phyloP scores from a whole-genome alignment of 2,113 vertebrate species.

The Poeciliopsis prolifica region DNA sequence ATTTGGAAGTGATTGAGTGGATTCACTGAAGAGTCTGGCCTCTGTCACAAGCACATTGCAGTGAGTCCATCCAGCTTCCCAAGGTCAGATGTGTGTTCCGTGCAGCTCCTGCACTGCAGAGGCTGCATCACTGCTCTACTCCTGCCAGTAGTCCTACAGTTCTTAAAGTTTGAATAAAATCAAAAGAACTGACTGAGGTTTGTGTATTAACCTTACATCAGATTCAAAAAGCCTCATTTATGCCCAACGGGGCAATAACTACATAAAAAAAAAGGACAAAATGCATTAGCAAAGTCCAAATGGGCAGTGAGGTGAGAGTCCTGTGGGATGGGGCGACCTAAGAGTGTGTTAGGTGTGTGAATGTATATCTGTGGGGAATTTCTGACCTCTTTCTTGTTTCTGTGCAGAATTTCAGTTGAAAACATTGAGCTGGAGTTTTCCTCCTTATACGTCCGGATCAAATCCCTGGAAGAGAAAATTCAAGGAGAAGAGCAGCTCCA shows the following conservation, averaged over 20 bases:
- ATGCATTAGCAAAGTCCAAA: too few species aligned
- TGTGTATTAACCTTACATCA: background rate
- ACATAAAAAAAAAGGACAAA: too few species aligned
- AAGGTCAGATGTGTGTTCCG: constrained; percentile 53
- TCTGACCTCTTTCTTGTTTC: constrained; percentile 1
- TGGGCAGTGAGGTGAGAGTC: too few species aligned
- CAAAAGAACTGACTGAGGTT: constrained; percentile 1
- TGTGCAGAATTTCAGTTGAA: constrained; percentile 90
- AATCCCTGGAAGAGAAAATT: constrained; percentile 87
- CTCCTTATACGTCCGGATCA: constrained; percentile 85
- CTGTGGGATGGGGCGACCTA: too few species aligned
- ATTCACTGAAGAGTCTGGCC: background rate
- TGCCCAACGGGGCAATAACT: too few species aligned
- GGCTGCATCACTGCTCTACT: constrained; percentile 18
- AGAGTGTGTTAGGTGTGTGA: too few species aligned
- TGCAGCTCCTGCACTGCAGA: constrained; percentile 45
- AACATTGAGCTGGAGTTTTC: constrained; percentile 89
- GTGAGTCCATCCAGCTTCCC: constrained; percentile 39
- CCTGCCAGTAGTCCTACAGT: background rate
- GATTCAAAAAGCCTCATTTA: too few species aligned
- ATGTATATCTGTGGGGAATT: background rate
- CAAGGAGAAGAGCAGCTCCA: constrained; percentile 85
- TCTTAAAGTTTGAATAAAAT: constrained; percentile 8
- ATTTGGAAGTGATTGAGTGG: background rate
- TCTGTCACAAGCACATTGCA: background rate